Conservation (phyloP, 2,888 invertebrate species). For the Hyppa rectilinea region DNA sequence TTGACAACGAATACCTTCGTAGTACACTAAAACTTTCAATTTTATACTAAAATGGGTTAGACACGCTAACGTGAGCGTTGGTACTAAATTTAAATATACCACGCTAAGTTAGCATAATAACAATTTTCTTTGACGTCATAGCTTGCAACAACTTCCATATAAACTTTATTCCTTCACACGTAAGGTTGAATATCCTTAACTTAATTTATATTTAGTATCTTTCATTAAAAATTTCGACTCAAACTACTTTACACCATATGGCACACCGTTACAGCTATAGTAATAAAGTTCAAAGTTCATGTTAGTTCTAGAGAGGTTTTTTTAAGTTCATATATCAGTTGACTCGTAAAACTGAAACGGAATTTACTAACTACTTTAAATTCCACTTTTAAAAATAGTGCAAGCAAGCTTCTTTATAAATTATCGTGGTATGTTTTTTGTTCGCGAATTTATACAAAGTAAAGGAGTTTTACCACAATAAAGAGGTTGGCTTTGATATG, state of each 20-base stretch:
- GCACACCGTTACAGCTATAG: slow-evolving; percentile 6
- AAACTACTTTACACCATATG: neutral
- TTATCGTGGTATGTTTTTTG: slow-evolving; percentile 21
- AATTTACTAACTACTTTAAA: slow-evolving; percentile 54
- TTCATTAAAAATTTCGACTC: slow-evolving; percentile 30
- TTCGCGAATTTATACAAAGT: neutral
- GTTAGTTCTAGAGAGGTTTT: neutral
- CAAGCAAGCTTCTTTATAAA: slow-evolving; percentile 15
- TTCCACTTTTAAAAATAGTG: slow-evolving; percentile 56
- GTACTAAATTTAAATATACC: slow-evolving; percentile 58
- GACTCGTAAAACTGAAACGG: slow-evolving; percentile 51
- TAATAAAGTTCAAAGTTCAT: slow-evolving; percentile 25
- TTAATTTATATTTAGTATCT: slow-evolving; percentile 7
- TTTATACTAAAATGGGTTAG: slow-evolving; percentile 65
- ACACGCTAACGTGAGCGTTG: slow-evolving; percentile 62
- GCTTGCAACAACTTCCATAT: slow-evolving; percentile 51
- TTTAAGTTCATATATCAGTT: slow-evolving; percentile 39
- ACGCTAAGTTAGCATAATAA: slow-evolving; percentile 72
- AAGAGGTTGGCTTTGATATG: neutral
- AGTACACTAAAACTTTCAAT: slow-evolving; percentile 58
- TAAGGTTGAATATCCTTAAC: slow-evolving; percentile 40
- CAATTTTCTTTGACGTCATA: slow-evolving; percentile 82
- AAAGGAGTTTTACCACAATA: neutral
- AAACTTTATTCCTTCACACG: slow-evolving; percentile 52
- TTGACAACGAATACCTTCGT: slow-evolving; percentile 36